Conservation (phyloP, 2,888 invertebrate genomes). For the Notocelia uddmanniana region DNA sequence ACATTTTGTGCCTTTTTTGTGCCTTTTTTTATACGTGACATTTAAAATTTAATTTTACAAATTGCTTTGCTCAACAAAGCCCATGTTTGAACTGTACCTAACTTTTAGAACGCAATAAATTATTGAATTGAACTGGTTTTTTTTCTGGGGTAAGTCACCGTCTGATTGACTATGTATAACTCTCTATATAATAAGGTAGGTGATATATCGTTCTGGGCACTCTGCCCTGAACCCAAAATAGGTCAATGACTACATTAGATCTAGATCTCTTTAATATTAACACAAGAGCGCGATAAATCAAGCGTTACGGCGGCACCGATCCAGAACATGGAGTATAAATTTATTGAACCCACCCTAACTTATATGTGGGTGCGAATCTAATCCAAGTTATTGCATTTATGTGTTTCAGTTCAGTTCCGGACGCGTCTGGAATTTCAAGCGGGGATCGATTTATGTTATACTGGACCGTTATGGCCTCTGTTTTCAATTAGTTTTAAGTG, state of each 20-base stretch:
- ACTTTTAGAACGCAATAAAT: too few species aligned
- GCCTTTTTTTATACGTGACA: too few species aligned
- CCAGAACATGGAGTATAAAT: conserved; percentile 51
- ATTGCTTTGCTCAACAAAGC: too few species aligned
- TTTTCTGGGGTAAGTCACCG: too few species aligned
- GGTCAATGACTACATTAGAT: conserved; percentile 35
- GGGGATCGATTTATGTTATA: conserved; percentile 47
- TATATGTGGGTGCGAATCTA: conserved; percentile 53
- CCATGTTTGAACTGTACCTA: too few species aligned
- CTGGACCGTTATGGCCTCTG: conserved; percentile 37
- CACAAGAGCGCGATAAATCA: conserved; percentile 51
- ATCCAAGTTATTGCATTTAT: conserved; percentile 65
- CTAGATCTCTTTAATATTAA: conserved; percentile 48
- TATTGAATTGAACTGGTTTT: too few species aligned
- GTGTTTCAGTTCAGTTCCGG: conserved; percentile 49
- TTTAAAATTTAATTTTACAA: too few species aligned
- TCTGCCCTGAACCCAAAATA: not conserved
- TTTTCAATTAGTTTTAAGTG: conserved; percentile 45
- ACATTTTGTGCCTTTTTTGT: too few species aligned
- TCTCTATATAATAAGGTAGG: too few species aligned
- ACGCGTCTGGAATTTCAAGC: conserved; percentile 47
- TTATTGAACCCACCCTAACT: conserved; percentile 52
- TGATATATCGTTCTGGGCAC: not conserved
- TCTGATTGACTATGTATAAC: not conserved
- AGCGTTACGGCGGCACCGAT: conserved; percentile 49